A percentile compares a stretch with the other conserved stretches of the same genome.
phyloP scores from a whole-genome alignment of 2,113 vertebrate species.

The Cyanocitta stelleri region DNA sequence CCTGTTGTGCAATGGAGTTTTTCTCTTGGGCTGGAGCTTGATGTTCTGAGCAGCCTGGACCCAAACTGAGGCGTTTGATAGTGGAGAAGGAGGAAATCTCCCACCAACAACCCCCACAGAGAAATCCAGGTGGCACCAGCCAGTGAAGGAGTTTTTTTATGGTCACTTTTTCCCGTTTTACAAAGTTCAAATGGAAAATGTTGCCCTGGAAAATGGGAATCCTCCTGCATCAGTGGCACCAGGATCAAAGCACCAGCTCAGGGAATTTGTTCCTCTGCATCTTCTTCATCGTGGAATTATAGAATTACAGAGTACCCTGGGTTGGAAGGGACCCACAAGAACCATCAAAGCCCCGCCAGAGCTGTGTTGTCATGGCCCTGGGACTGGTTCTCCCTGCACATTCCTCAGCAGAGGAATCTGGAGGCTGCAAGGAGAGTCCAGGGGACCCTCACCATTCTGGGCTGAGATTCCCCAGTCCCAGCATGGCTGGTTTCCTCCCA shows the following conservation, averaged over 20 bases:
- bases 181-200: not conserved
- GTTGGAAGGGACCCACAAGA: not conserved
- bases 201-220: not conserved
- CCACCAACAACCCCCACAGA: not conserved
- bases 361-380: accelerated
- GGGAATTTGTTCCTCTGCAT: not conserved
- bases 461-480: not conserved
- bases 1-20: not conserved
- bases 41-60: not conserved
- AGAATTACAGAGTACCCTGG: not conserved
- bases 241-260: not conserved
- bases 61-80: not conserved
- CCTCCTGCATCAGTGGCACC: not conserved
- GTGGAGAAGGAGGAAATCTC: not conserved
- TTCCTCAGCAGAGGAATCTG: not conserved
- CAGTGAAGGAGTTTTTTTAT: not conserved
- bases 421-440: not conserved
- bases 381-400: not conserved
- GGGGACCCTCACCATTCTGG: not conserved
- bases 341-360: accelerated
- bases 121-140: not conserved
- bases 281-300: not conserved
- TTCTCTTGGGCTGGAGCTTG: not conserved
- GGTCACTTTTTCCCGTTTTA: not conserved
- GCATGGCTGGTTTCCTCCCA: not conserved